Percentiles rank a stretch among this genome's conserved stretches.
Conservation (phyloP, 2,797 vertebrate genomes). For the Pteronotus mesoamericanus region DNA sequence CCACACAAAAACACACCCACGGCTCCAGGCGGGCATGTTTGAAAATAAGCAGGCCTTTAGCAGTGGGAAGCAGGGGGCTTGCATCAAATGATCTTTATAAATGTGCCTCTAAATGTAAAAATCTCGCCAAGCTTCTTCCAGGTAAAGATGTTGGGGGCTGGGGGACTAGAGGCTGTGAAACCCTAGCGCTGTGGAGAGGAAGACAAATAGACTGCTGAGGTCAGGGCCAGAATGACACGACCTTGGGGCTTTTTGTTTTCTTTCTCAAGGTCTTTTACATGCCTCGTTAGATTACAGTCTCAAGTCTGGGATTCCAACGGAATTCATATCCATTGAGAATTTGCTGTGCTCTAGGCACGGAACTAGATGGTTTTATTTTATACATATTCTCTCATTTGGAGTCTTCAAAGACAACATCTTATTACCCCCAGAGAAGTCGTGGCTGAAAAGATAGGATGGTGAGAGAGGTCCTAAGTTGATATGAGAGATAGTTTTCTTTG, state of each 20-base stretch:
- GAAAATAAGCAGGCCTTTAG: slow-evolving; percentile 60
- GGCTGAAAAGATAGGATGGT: background rate
- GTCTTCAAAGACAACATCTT: slow-evolving; percentile 30
- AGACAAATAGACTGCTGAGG: background rate
- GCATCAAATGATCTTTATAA: slow-evolving; percentile 29
- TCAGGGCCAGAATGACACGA: background rate
- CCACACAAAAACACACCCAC: slow-evolving; percentile 55
- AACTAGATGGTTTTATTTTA: background rate
- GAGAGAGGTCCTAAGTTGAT: background rate
- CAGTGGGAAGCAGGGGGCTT: background rate
- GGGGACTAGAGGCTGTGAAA: background rate
- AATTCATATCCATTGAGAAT: background rate
- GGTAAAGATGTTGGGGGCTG: slow-evolving; percentile 10
- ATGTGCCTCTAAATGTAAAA: slow-evolving; percentile 24
- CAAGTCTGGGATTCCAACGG: background rate
- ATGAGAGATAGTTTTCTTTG: background rate
- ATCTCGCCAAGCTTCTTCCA: slow-evolving; percentile 15
- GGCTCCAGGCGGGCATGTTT: slow-evolving; percentile 44
- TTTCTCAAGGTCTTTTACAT: slow-evolving; percentile 15
- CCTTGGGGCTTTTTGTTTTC: slow-evolving; percentile 8
- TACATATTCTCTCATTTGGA: background rate
- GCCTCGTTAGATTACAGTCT: background rate
- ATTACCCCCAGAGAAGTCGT: background rate
- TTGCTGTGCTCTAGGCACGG: background rate
- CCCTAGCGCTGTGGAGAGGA: background rate